Conservation (phyloP, 2,113 vertebrate genomes). For the Carassius gibelio region DNA sequence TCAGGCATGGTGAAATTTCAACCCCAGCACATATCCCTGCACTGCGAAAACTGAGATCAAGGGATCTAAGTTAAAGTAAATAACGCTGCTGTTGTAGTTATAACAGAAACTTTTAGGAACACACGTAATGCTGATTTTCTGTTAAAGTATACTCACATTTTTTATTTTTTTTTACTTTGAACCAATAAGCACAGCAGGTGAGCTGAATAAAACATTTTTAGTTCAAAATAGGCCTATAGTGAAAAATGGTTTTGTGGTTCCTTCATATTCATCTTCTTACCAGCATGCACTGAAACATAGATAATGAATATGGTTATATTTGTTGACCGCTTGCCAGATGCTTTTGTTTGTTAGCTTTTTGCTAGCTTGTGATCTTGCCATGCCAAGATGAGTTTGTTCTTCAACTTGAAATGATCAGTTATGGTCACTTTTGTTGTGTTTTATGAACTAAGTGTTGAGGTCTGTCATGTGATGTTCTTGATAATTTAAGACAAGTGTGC, state of each 20-base stretch:
- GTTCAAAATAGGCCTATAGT: neutral
- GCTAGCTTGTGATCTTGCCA: neutral
- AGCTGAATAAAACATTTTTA: neutral
- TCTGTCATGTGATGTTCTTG: neutral
- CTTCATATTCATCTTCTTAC: neutral
- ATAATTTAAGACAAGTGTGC: neutral
- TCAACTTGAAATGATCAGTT: neutral
- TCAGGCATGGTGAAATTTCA: slow-evolving; percentile 54
- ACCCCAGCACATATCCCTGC: slow-evolving; percentile 52
- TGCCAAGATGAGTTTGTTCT: neutral
- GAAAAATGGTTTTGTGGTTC: neutral
- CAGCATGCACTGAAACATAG: neutral
- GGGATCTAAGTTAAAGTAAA: neutral
- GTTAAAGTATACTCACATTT: neutral
- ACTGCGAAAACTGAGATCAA: neutral
- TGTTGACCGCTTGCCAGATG: neutral
- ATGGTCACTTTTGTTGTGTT: neutral
- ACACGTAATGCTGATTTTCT: neutral
- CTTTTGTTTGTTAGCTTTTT: neutral
- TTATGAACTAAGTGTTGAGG: neutral
- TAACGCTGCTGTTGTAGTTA: slow-evolving; percentile 1
- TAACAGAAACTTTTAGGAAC: neutral
- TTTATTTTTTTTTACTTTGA: neutral
- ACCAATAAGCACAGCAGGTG: neutral
- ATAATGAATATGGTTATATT: neutral